These are phyloP conservation scores for Bacillus rossius DNA, from an alignment of 1,140 invertebrate species.

Conservation along the genomic window DNA sequence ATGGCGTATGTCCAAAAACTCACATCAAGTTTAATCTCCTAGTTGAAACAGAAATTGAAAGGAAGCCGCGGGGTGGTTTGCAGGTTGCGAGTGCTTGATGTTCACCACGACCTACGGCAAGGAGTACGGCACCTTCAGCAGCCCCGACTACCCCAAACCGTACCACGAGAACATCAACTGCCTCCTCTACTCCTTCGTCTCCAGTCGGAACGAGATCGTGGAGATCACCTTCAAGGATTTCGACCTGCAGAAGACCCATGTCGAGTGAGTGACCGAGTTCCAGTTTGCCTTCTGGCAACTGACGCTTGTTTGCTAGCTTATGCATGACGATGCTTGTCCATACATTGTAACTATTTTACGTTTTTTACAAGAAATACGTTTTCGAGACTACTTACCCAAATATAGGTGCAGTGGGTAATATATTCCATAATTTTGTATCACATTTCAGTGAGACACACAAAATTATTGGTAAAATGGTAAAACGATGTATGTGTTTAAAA, in stretches of 20 bases:
- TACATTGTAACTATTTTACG: too few relatives aligned
- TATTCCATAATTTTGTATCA: too few relatives aligned
- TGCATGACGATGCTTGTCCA: too few relatives aligned
- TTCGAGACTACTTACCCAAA: too few relatives aligned
- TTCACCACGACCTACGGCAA: slow-evolving; percentile 74
- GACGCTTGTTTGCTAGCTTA: not conserved
- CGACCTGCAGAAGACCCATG: slow-evolving; percentile 56
- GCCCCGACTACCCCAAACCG: slow-evolving; percentile 70
- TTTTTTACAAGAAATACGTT: too few relatives aligned
- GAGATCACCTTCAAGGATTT: slow-evolving; percentile 77
- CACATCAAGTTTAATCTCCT: too few relatives aligned
- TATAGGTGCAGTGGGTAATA: too few relatives aligned
- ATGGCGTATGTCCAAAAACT: too few relatives aligned
- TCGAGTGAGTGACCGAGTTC: slow-evolving; percentile 51
- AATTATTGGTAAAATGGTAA: too few relatives aligned
- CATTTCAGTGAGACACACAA: too few relatives aligned
- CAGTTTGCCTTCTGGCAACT: not conserved
- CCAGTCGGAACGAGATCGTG: slow-evolving; percentile 68
- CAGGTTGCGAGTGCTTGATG: slow-evolving; percentile 76
- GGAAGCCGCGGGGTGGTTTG: slow-evolving; percentile 52
- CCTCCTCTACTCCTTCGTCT: slow-evolving; percentile 80
- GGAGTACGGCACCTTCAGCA: slow-evolving; percentile 72
- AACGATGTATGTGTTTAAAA: too few relatives aligned
- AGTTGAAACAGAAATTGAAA: too few relatives aligned
- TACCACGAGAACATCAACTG: slow-evolving; percentile 73